Base-by-base conservation (phyloP, 2,888 invertebrate species). In the Epirrhoe alternata region DNA sequence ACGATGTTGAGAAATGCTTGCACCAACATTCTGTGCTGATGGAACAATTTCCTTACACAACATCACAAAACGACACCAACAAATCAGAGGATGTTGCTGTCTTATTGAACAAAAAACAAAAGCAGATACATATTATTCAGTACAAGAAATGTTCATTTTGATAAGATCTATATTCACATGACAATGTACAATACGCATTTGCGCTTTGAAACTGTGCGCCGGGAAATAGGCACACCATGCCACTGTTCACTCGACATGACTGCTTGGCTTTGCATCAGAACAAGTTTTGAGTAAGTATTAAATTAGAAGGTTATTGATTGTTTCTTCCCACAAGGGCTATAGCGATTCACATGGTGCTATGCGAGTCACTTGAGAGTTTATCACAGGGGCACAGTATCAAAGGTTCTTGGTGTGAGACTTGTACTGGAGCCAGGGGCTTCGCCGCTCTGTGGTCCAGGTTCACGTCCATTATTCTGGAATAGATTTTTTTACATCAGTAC, bases 341-440 rank as follows among this genome's bases (percentile, higher is more conserved):
- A 52, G 66, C 66, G 68, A 75, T 81, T 82, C 81, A 86, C 81
- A 85, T 80, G 83, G 85, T 90, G 87, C 85, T 90, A 90, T 86
- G 82, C 79, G 78, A 86, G 83, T 82, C 76, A 79, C 82, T 81
- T 73, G 78, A 84, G 81, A 83, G 76, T 83, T 88, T 84, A 92
- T 92, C 91, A 92, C 92, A 92, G 89, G 78, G 90, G 90, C 77
- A 92, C 90, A 53, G 88, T 83, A 69, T 90, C 92, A 69, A 88
- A 90, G 71, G 88, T 86, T 75, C 92, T 88, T 6, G 86, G 82
- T 66, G 89, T 84, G 68, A 92, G 84, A 78, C 89, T 92, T 69
- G 93, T 93, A 81, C 93, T 94, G 68, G 95, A 95, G 52, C 95
- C 95, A 0, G 95, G 94, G n/a, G 95, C 94, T 79, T 95, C 95